Base-by-base conservation (phyloP, 2,888 invertebrate species). In the Cepaea hortensis region DNA sequence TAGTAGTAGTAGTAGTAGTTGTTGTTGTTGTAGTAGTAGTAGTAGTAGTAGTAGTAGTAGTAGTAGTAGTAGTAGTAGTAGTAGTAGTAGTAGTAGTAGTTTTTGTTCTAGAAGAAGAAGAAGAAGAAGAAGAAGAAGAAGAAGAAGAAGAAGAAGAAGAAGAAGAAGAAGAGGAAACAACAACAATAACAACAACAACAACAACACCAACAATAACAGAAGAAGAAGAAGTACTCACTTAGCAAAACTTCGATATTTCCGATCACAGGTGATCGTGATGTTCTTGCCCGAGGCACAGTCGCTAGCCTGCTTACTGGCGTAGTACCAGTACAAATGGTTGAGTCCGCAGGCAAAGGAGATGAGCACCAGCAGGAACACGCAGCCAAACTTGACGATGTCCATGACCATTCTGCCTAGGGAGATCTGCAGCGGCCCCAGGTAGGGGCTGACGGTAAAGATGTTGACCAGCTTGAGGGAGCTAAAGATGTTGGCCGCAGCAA, bases 401-500 rank as follows among this genome's bases (percentile, higher is more conserved):
- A 95, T 95, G 76, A 96, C 95, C 96, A 96, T 96, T 86, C 96
- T 94, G 87, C 98, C 98, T 75, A 98, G 95, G 0, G 98, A 98
- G 91, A 98, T 97, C 98, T 98, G 90, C 98, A 95, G 4, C 98
- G 98, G 98, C 3, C 98, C 98, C 91, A 98, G 95, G 94, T 98
- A 97, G 4, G 98, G 98, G 95, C 98, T 98, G 92, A 98, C 97
- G 85, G 98, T 98, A 95, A 98, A 98, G 92, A 98, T 95, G 94
- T 98, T 98, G 46, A 98, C 97, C 93, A 98, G 94, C 95, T 98
- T 98, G 88, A 98, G 95, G 5, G 98, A 98, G 94, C 97, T 97
- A 96, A 94, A 98, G 95, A 99, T 99, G 95, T 99, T 99, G 90
- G 99, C 99, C 35, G 99, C 98, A 23, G 99, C 99, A 95, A 99